A percentile compares a stretch with the other conserved stretches of the same genome.
phyloP scores from a whole-genome alignment of 2,797 vertebrate species.

The Orientallactaga sibirica region DNA sequence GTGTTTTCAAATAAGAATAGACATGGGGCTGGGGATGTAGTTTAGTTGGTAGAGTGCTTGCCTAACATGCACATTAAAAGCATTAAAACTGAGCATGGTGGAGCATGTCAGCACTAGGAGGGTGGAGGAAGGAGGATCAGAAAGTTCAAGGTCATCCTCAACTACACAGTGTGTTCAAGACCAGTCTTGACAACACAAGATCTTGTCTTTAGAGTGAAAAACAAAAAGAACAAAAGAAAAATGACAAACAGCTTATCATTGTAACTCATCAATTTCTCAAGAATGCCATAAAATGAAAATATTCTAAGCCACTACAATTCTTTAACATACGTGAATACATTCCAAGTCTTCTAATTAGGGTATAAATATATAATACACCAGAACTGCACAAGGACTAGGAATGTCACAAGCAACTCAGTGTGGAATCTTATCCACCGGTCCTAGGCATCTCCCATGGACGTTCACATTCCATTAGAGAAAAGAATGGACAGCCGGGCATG shows the following conservation, averaged over 20 bases:
- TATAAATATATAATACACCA: background rate
- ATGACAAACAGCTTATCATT: background rate
- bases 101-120: no score
- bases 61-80: no score
- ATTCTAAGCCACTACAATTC: background rate
- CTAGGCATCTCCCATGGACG: background rate
- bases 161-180: no score
- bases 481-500: background rate
- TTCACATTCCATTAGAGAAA: background rate
- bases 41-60: no score
- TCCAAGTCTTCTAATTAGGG: background rate
- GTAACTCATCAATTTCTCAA: background rate
- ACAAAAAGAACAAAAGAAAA: no score
- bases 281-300: slow-evolving; percentile 26
- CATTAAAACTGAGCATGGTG: no score
- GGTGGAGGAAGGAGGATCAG: no score
- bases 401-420: background rate
- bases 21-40: no score
- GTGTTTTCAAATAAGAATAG: background rate
- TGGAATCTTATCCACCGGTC: background rate
- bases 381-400: background rate
- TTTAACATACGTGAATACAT: background rate
- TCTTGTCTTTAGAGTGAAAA: no score
- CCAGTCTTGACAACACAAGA: no score
- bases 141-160: no score